Base-by-base conservation (phyloP, 1,140 invertebrate genomes). In the Meloidogyne exigua region DNA sequence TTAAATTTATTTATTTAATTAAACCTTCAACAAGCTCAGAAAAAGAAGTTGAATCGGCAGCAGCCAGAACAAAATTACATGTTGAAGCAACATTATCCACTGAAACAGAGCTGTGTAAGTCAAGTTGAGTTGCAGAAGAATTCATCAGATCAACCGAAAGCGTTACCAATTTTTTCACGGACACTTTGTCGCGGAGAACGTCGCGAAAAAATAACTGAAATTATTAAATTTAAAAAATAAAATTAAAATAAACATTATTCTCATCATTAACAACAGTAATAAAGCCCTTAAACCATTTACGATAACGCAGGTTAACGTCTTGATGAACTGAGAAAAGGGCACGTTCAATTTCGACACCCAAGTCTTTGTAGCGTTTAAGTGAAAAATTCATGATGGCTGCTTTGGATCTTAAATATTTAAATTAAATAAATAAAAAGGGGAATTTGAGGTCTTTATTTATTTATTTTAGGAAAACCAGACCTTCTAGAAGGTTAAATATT, bases 241-340 rank as follows among this genome's bases (percentile, higher is more conserved):
- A 63, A 26, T 63, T 1, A 18, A n/a, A 42, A 39, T 23, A 36
- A 18, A 73, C 72, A 36, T 73, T 73, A 2, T 65, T 64, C 15
- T 73, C 72, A 12, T 73, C 72, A 15, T 73, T 73, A 0, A 73
- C 23, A 11, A 73, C 72, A 15, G 72, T 73, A 28, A 73, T 73
- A 49, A 73, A 73, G 42, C 1, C 11, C 12, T 73, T 73, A 49
- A 73, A 73, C 72, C 72, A 73, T 73, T 73, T 73, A 15, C 72
- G 42, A 21, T 73, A 73, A 15, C 65, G 32, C 13, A 73, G n/a
- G 21, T 73, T 65, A 32, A 73, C 72, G 10, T 73, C 72, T 13
- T 73, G 72, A 23, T 73, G 42, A 7, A 26, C 15, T 23, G 57
- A 23, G 18, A 73, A 73, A 13, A 73, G 57, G 7, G 49, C 57